Evolutionary conservation across 2,113 vertebrate genomes (phyloP).

Genomic region (Synodontis membranacea): DNA sequence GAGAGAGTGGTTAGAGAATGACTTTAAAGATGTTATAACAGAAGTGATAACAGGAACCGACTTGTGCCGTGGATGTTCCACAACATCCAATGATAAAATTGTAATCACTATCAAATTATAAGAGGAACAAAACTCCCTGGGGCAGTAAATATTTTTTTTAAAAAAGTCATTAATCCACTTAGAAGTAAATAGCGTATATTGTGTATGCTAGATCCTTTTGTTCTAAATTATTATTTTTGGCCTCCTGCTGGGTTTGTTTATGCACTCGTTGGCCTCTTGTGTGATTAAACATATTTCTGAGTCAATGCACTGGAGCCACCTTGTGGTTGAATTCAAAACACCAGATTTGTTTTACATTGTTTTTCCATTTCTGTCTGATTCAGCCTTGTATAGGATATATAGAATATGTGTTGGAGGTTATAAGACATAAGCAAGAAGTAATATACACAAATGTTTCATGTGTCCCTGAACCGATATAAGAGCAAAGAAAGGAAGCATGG

Average conservation of each 20-base stretch:
- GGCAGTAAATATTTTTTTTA: not conserved
- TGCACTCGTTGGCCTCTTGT: not conserved
- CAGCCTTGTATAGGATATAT: not conserved
- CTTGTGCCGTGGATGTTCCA: not conserved
- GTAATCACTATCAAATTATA: not conserved
- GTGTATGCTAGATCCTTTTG: not conserved
- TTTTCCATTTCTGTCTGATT: not conserved
- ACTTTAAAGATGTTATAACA: not conserved
- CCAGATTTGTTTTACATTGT: not conserved
- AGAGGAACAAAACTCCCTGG: not conserved
- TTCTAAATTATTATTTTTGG: not conserved
- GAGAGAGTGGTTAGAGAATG: not conserved
- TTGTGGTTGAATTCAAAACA: constrained; percentile 16
- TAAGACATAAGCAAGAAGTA: not conserved
- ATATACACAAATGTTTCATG: not conserved
- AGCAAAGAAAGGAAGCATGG: not conserved
- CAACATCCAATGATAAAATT: not conserved
- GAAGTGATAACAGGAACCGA: not conserved
- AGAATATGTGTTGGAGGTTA: not conserved
- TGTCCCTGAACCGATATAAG: not conserved
- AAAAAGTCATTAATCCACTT: not conserved
- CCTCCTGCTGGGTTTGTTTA: not conserved
- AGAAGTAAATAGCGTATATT: not conserved
- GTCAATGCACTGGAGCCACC: constrained; percentile 14
- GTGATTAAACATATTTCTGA: not conserved